Evolutionary conservation across 2,113 vertebrate species (phyloP).

Genomic region (Periophthalmodon schlosseri): DNA sequence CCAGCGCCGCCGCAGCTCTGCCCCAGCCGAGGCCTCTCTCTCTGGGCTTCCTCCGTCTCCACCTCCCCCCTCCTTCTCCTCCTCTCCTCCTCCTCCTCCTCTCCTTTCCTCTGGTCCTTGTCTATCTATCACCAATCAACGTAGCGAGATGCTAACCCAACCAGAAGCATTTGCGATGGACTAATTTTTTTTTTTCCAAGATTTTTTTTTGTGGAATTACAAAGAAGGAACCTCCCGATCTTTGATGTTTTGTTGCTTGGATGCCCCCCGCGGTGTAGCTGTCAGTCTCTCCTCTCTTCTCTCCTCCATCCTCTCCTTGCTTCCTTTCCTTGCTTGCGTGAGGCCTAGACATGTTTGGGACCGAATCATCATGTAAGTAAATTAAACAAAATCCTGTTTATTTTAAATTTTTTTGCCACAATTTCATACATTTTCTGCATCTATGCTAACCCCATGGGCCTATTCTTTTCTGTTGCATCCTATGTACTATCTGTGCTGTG

Average conservation of each 20-base stretch:
- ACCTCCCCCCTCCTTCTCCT: background rate
- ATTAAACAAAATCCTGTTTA: background rate
- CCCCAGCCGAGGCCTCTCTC: constrained; percentile 8
- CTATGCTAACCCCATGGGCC: too few relatives aligned
- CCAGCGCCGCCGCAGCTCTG: background rate
- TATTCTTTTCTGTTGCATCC: too few relatives aligned
- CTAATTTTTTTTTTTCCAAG: background rate
- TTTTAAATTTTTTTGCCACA: background rate
- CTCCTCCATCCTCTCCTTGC: constrained; percentile 14
- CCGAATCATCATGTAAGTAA: constrained; percentile 2
- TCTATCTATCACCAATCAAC: background rate
- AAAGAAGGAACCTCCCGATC: background rate
- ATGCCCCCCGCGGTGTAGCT: constrained; percentile 17
- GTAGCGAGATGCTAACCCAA: background rate
- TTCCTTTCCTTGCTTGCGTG: constrained; percentile 63
- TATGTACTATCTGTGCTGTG: background rate
- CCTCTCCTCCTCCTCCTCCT: background rate
- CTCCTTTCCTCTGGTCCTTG: background rate
- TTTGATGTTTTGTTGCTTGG: background rate
- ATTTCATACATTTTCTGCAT: background rate
- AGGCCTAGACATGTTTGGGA: constrained; percentile 32
- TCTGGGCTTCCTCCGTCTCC: background rate
- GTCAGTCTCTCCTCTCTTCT: constrained; percentile 35
- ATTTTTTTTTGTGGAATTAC: background rate
- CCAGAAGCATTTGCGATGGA: background rate